A percentile compares a stretch with the other conserved stretches of the same genome.
Evolutionary conservation across 2,888 invertebrate genomes (phyloP).

Genomic region (Sesamia inferens): DNA sequence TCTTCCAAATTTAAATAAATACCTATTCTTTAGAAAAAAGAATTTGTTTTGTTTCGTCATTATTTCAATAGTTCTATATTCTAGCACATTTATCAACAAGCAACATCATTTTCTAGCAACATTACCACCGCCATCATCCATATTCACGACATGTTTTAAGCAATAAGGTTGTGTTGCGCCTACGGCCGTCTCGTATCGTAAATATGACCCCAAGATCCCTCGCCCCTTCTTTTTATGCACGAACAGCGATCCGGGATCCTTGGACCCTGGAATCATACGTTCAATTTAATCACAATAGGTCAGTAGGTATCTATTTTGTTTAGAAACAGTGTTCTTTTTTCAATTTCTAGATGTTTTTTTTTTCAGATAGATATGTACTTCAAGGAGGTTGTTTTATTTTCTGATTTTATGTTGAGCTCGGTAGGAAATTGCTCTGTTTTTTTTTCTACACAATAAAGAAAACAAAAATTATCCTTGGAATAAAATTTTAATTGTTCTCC

Average conservation of each 20-base stretch:
- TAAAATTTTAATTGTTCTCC: no score
- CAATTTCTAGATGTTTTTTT: slow-evolving; percentile 17
- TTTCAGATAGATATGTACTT: not conserved
- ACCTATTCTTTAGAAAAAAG: not conserved
- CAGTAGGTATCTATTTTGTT: slow-evolving; percentile 37
- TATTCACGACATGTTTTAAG: slow-evolving; percentile 53
- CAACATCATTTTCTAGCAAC: slow-evolving; percentile 16
- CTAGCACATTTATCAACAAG: slow-evolving; percentile 7
- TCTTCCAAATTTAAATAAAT: no score
- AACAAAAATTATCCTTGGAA: no score
- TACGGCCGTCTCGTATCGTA: slow-evolving; percentile 36
- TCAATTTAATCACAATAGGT: slow-evolving; percentile 58
- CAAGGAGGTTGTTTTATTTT: slow-evolving; percentile 5
- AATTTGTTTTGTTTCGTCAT: no score
- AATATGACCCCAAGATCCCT: slow-evolving; percentile 37
- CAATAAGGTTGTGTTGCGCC: slow-evolving; percentile 34
- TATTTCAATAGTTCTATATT: not conserved
- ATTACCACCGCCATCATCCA: slow-evolving; percentile 25
- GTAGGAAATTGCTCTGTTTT: not conserved
- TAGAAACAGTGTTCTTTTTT: slow-evolving; percentile 6
- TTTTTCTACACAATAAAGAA: no score
- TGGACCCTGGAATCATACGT: slow-evolving; percentile 47
- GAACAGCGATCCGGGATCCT: slow-evolving; percentile 32
- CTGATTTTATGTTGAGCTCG: not conserved
- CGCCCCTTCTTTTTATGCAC: slow-evolving; percentile 55